Percentiles rank a stretch among this genome's conserved stretches.
phyloP scores from a whole-genome alignment of 2,113 vertebrate species.

The Serinus canaria region DNA sequence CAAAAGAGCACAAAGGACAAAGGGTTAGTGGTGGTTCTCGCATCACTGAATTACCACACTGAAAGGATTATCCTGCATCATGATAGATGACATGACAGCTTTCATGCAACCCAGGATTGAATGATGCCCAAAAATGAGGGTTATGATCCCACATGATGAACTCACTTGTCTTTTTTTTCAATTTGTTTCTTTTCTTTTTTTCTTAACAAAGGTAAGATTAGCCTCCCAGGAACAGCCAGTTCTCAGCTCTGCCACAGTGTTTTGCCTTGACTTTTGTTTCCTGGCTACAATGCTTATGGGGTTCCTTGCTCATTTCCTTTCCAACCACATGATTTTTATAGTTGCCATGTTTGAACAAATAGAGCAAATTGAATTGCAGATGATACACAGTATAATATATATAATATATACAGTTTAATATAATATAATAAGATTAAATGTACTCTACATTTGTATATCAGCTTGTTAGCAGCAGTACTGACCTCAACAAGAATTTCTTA shows the following conservation, averaged over 20 bases:
- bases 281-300: neutral
- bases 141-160: neutral
- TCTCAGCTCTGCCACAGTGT: neutral
- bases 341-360: neutral
- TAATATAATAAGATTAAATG: neutral
- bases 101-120: neutral
- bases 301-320: neutral
- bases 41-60: neutral
- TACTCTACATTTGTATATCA: neutral
- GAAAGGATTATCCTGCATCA: neutral
- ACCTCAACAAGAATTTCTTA: neutral
- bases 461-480: neutral
- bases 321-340: neutral
- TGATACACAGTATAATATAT: neutral
- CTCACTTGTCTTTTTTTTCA: neutral
- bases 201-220: neutral
- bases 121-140: neutral
- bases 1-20: neutral
- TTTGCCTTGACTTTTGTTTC: neutral
- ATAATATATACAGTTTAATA: neutral
- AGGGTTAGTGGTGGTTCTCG: neutral
- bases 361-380: neutral
- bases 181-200: neutral
- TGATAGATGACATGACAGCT: neutral
- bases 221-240: neutral